A percentile compares a stretch with the other conserved stretches of the same genome.
These are phyloP conservation scores for Amblyornis subalaris DNA, from an alignment of 2,113 vertebrate species.

Conservation along the genomic window DNA sequence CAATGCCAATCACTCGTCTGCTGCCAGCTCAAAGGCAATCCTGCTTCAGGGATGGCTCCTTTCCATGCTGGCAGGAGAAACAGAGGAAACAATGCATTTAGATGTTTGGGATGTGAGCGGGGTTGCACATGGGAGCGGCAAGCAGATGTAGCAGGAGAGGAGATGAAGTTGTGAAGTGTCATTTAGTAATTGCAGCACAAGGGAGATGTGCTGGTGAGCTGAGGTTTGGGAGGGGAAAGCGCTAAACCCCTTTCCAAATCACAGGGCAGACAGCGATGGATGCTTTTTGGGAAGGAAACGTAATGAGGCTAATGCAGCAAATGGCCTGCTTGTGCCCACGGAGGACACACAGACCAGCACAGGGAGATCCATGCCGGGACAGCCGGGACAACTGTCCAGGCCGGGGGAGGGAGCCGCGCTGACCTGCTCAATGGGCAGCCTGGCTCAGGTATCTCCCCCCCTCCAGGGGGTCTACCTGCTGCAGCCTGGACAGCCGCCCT, in stretches of 20 bases:
- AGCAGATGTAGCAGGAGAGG: constrained; percentile 60
- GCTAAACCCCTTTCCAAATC: neutral
- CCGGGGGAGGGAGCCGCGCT: neutral
- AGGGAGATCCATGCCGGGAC: accelerated
- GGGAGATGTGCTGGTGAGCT: neutral
- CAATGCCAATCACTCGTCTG: constrained; percentile 67
- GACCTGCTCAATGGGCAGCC: neutral
- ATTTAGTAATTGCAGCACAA: constrained; percentile 57
- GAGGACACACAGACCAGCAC: accelerated
- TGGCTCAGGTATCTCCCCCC: neutral
- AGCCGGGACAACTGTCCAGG: accelerated
- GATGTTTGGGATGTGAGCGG: constrained; percentile 37
- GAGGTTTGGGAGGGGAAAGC: neutral
- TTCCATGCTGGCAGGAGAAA: constrained; percentile 67
- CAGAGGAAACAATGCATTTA: constrained; percentile 59
- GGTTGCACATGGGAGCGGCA: constrained; percentile 45
- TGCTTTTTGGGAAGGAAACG: neutral
- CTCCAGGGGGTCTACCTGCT: neutral
- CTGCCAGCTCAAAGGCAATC: constrained; percentile 72
- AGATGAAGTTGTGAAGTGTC: constrained; percentile 62
- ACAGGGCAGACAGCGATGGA: neutral
- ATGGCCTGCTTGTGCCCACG: neutral
- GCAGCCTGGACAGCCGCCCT: neutral
- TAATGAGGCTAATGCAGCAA: neutral
- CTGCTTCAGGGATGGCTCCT: constrained; percentile 63